Percentiles rank a stretch among this genome's conserved stretches.
Conservation (phyloP, 2,113 vertebrate species). For the Callospermophilus lateralis region DNA sequence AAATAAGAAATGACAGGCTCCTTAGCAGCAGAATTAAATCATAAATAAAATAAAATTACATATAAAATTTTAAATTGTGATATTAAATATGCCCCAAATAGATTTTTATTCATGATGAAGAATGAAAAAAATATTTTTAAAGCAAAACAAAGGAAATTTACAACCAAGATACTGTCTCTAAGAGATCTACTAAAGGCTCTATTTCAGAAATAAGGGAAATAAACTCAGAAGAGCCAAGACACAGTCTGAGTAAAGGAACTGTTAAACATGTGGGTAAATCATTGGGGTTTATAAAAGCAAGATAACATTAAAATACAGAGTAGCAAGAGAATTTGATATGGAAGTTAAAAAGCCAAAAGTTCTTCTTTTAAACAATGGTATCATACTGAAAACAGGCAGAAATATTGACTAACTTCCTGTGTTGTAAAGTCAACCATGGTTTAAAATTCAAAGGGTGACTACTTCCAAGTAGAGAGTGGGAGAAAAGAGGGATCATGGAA, state of each 20-base stretch:
- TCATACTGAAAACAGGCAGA: background rate
- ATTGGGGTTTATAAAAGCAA: background rate
- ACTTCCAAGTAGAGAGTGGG: background rate
- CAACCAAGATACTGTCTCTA: background rate
- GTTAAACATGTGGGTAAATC: background rate
- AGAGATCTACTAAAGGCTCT: constrained; percentile 3
- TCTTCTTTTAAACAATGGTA: constrained; percentile 11
- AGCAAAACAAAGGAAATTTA: constrained; percentile 25
- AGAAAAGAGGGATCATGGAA: background rate
- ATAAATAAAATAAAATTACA: constrained; percentile 48
- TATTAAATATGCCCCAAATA: constrained; percentile 31
- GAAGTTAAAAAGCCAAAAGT: background rate
- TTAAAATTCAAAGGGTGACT: background rate
- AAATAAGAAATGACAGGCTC: constrained; percentile 24
- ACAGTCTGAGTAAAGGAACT: background rate
- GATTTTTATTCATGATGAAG: constrained; percentile 43
- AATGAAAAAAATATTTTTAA: constrained; percentile 5
- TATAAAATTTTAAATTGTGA: background rate
- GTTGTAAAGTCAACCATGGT: background rate
- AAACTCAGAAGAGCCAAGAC: background rate
- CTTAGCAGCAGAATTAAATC: constrained; percentile 25
- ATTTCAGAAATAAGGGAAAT: constrained; percentile 15
- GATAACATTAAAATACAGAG: background rate
- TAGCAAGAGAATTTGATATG: background rate
- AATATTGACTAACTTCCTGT: background rate